These are phyloP conservation scores for Myotis daubentonii DNA, from an alignment of 2,797 vertebrate species.

Conservation along the genomic window DNA sequence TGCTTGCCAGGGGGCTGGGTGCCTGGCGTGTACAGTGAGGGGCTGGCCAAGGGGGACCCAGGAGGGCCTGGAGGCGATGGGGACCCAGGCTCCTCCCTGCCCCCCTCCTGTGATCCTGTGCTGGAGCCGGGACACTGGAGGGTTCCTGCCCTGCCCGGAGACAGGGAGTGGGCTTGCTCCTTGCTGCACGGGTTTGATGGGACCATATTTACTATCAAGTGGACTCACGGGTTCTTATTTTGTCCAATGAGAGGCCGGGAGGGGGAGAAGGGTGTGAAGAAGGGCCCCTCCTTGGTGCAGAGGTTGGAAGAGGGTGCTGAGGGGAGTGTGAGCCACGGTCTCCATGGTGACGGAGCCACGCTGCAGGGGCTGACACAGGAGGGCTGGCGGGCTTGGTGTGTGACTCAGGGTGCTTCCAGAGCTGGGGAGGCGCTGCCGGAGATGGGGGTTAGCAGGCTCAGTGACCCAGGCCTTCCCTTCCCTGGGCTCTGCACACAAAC, in stretches of 20 bases:
- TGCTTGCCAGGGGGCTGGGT: not conserved
- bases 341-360: not conserved
- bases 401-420: not conserved
- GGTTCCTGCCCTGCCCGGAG: not conserved
- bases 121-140: not conserved
- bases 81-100: not conserved
- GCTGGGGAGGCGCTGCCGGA: not conserved
- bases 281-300: not conserved
- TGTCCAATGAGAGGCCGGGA: not conserved
- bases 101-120: not conserved
- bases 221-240: not conserved
- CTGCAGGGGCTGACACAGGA: not conserved
- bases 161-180: not conserved
- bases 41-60: not conserved
- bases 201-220: rapidly evolving
- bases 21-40: not conserved
- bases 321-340: not conserved
- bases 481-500: not conserved
- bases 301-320: not conserved
- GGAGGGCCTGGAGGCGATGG: not conserved
- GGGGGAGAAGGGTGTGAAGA: not conserved
- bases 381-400: not conserved
- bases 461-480: not conserved
- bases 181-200: not conserved
- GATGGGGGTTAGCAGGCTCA: not conserved